Conservation (phyloP, 1,140 invertebrate genomes). For the Dolichoris vasculosae region DNA sequence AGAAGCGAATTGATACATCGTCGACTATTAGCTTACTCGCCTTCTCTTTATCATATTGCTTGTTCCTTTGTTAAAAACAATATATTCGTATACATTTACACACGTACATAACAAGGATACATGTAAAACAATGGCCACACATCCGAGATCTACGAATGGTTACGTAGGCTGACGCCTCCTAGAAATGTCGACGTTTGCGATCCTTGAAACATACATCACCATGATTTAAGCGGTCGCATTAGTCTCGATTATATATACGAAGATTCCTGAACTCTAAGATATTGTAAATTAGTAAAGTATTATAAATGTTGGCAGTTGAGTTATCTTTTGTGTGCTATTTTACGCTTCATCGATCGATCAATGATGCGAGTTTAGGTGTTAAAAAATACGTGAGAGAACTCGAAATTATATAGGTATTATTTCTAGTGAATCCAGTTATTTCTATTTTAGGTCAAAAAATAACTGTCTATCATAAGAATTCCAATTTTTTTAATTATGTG, state of each 20-base stretch:
- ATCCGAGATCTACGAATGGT: background rate
- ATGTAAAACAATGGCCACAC: background rate
- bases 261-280: too few species aligned
- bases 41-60: background rate
- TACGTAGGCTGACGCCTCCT: background rate
- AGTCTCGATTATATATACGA: background rate
- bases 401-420: background rate
- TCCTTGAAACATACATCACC: background rate
- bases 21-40: background rate
- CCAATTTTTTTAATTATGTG: background rate
- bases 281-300: background rate
- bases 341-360: background rate
- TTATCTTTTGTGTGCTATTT: background rate
- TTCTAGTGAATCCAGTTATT: background rate
- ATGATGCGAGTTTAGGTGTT: background rate
- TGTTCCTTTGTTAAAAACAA: background rate
- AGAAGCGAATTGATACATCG: slow-evolving; percentile 33
- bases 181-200: background rate
- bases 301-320: background rate
- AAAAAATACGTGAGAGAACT: background rate
- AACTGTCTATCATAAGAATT: background rate
- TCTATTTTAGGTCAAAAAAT: background rate
- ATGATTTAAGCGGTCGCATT: background rate
- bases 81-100: background rate
- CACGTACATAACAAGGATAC: background rate